Evolutionary conservation across 2,113 vertebrate species (phyloP), one percentile per base, ranked within the genome.

Genomic region (Erinaceus europaeus): DNA sequence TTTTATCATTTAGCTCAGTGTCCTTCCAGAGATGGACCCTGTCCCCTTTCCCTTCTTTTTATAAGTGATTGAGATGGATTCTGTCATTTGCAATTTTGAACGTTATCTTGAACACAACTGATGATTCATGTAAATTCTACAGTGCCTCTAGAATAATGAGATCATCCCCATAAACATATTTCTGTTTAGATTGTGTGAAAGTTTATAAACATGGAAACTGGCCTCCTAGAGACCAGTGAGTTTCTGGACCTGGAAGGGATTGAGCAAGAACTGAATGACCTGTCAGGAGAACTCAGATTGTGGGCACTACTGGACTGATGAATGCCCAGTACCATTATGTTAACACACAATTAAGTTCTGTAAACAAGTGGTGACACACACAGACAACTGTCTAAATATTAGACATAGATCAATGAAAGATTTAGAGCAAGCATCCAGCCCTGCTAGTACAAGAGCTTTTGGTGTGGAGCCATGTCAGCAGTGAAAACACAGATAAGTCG

Each of bases 371-470:
- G 78, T 4, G 80, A 86, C 73, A 90, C 15, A 65, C 44, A 73
- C n/a, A 53, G 69, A 72, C 67, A 76, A 72, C 82, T 85, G 61
- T 53, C 9, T 77, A 95, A 94, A 96, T 89, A 93, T 90, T 94
- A 62, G 81, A 72, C 86, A 23, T 72, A 68, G 92, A 89, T 87
- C 36, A 52, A 4, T 10, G 64, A 32, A 38, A 75, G 86, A 89
- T 90, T 38, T 62, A 34, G 29, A 57, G n/a, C 7, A 20, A 21
- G 27, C 38, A 17, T 44, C n/a, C n/a, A 13, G 68, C 42, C 57
- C 48, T 53, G 81, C 29, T 12, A 44, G 21, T 25, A 50, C 5
- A 52, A 84, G 79, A 25, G 69, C 44, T 53, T 72, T 42, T 72
- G 52, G 67, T 76, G 44, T 44, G 40, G 52, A 11, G 53, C 40